phyloP scores from a whole-genome alignment of 2,797 vertebrate genomes.

The Chiroxiphia lanceolata region DNA sequence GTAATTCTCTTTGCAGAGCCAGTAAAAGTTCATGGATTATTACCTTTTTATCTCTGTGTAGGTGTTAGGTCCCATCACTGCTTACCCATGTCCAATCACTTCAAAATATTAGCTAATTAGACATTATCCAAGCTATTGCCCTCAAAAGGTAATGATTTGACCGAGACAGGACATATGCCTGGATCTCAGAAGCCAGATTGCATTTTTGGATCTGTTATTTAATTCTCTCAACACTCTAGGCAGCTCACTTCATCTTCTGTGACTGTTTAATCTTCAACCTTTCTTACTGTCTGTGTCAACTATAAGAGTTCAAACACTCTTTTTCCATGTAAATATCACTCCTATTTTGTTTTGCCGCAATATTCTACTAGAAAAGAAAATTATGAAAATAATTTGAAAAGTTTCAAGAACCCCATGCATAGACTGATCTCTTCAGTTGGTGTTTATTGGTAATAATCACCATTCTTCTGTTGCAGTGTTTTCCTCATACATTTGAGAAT shows the following conservation, averaged over 20 bases:
- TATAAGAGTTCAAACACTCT: background rate
- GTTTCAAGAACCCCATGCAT: background rate
- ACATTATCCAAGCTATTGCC: background rate
- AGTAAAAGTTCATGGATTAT: background rate
- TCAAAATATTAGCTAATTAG: background rate
- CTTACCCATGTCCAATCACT: background rate
- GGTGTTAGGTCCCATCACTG: background rate
- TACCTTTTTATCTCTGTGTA: background rate
- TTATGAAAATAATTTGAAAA: background rate
- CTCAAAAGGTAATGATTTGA: background rate
- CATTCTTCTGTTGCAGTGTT: background rate
- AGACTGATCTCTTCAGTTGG: background rate
- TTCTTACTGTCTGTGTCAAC: background rate
- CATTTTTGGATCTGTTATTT: background rate
- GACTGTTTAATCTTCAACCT: background rate
- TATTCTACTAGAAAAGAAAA: background rate
- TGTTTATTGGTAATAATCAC: background rate
- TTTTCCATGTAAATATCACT: background rate
- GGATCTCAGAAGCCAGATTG: background rate
- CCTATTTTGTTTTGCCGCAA: background rate
- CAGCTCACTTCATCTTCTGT: background rate
- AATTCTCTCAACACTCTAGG: background rate
- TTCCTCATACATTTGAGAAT: background rate
- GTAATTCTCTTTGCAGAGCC: background rate
- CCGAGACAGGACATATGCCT: background rate